Conservation (phyloP, 1,140 invertebrate genomes). For the Zaprionus davidi region DNA sequence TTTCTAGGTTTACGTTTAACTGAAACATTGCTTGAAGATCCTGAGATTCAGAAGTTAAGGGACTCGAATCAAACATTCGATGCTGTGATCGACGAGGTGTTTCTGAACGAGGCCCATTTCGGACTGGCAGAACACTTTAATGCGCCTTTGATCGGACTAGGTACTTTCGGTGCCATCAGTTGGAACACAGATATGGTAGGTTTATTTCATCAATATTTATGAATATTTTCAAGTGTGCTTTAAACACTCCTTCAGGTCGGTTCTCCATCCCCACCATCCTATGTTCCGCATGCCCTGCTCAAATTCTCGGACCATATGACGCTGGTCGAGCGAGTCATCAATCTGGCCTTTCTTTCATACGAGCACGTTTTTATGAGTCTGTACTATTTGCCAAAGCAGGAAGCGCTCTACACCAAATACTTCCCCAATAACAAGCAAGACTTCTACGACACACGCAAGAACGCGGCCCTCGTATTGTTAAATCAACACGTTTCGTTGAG, state of each 20-base stretch:
- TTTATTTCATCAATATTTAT: not conserved
- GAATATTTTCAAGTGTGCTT: accelerated
- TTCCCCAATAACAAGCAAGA: slow-evolving; percentile 73
- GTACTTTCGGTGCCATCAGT: slow-evolving; percentile 74
- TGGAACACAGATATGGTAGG: slow-evolving; percentile 75
- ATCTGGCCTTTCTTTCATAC: slow-evolving; percentile 72
- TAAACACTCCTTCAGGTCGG: slow-evolving; percentile 59
- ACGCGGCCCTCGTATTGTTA: slow-evolving; percentile 85
- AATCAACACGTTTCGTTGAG: slow-evolving; percentile 86
- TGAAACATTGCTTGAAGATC: slow-evolving; percentile 52
- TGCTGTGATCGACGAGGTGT: slow-evolving; percentile 77
- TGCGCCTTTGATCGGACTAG: slow-evolving; percentile 76
- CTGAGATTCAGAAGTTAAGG: slow-evolving; percentile 43
- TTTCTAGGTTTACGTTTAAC: slow-evolving; percentile 47
- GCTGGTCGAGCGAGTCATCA: slow-evolving; percentile 84
- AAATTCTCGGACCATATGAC: slow-evolving; percentile 83
- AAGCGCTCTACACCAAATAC: slow-evolving; percentile 78
- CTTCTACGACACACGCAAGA: slow-evolving; percentile 78
- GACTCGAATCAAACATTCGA: slow-evolving; percentile 74
- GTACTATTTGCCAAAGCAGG: slow-evolving; percentile 73
- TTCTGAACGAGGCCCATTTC: slow-evolving; percentile 72
- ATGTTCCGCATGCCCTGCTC: slow-evolving; percentile 78
- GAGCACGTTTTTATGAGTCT: slow-evolving; percentile 58
- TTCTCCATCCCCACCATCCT: slow-evolving; percentile 80
- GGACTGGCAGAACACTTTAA: slow-evolving; percentile 78